These are phyloP conservation scores for Pedionomus torquatus DNA, from an alignment of 2,113 vertebrate species.

Conservation along the genomic window DNA sequence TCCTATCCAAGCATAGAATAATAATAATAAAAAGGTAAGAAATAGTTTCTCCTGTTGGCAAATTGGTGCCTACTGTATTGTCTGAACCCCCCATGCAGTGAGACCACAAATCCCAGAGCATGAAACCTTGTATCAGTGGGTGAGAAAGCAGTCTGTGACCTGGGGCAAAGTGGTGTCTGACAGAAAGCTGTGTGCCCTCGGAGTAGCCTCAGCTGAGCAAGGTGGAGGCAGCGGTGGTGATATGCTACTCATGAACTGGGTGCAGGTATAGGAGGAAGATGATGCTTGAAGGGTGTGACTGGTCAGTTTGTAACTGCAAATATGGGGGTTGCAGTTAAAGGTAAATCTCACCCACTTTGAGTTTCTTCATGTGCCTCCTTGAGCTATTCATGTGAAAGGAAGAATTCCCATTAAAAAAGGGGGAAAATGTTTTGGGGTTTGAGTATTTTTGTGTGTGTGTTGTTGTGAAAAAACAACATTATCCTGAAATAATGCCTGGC, in stretches of 20 bases:
- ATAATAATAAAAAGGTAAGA: not conserved
- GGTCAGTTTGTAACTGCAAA: not conserved
- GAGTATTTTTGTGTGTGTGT: not conserved
- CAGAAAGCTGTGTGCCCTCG: not conserved
- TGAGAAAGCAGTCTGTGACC: not conserved
- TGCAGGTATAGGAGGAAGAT: not conserved
- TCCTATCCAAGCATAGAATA: not conserved
- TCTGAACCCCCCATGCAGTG: not conserved
- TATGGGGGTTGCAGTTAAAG: not conserved
- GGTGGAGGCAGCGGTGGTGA: not conserved
- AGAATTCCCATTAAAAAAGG: not conserved
- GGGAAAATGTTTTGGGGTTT: not conserved
- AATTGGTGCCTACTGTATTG: not conserved
- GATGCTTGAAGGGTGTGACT: not conserved
- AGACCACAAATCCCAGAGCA: not conserved
- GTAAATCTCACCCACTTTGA: not conserved
- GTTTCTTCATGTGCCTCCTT: not conserved
- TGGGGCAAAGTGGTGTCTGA: not conserved
- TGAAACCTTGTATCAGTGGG: not conserved
- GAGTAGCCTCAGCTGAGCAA: not conserved
- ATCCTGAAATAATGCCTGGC: not conserved
- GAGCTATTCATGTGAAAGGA: not conserved
- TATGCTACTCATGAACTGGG: no score
- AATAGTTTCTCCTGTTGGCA: not conserved
- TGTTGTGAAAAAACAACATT: rapidly evolving